Conservation (phyloP, 2,113 vertebrate genomes). For the Erythrocercus mccallii region DNA sequence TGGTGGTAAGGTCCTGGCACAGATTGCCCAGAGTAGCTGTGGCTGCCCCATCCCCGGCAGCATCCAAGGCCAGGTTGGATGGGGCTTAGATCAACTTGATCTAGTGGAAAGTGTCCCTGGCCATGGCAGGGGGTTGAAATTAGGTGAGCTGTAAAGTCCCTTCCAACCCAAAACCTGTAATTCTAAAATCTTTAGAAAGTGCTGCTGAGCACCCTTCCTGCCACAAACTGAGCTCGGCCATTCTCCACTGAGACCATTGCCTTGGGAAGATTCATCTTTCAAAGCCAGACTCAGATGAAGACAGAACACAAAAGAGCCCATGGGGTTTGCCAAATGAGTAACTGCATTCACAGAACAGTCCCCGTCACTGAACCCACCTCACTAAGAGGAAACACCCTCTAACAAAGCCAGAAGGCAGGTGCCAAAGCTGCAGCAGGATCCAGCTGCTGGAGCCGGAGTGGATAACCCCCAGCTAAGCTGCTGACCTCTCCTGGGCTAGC, state of each 20-base stretch:
- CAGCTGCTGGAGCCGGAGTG: neutral
- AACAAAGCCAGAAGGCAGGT: neutral
- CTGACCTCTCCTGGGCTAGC: slow-evolving; percentile 19
- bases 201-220: neutral
- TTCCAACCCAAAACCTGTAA: neutral
- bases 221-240: neutral
- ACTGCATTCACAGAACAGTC: neutral
- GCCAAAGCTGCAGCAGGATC: slow-evolving; percentile 14
- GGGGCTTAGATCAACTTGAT: neutral
- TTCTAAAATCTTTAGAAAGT: neutral
- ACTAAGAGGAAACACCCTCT: neutral
- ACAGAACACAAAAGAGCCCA: neutral
- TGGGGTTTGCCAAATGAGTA: neutral
- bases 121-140: neutral
- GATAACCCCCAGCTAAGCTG: slow-evolving; percentile 23
- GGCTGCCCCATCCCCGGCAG: neutral
- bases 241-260: neutral
- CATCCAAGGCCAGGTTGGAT: neutral
- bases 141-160: neutral
- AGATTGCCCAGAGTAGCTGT: neutral
- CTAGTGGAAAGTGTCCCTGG: too few relatives aligned
- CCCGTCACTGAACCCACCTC: neutral
- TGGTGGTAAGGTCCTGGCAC: neutral
- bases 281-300: neutral
- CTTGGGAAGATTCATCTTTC: neutral